A percentile compares a stretch with the other conserved stretches of the same genome.
phyloP scores from a whole-genome alignment of 1,140 invertebrate genomes.

The Tribolium madens region DNA sequence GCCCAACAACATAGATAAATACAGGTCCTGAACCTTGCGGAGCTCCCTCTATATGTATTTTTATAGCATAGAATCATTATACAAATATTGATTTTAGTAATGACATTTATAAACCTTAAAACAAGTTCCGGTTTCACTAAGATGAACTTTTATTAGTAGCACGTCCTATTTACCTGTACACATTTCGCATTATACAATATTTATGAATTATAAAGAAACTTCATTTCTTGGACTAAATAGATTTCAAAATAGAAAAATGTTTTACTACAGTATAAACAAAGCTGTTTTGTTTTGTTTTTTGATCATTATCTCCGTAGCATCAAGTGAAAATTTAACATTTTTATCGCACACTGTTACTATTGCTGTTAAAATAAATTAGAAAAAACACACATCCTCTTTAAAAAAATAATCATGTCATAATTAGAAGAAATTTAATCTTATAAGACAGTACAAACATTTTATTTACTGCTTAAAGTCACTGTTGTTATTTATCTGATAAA shows the following conservation, averaged over 20 bases:
- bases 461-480: neutral
- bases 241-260: too few species aligned
- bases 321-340: too few species aligned
- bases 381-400: neutral
- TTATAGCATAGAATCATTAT: neutral
- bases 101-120: neutral
- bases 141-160: constrained; percentile 17
- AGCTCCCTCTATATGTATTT: neutral
- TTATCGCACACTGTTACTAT: too few species aligned
- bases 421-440: neutral
- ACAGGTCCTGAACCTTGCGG: neutral
- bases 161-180: constrained; percentile 6
- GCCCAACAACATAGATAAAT: neutral
- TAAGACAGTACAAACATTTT: neutral
- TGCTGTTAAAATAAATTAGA: too few species aligned
- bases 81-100: constrained; percentile 40
- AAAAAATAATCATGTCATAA: neutral
- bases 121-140: constrained; percentile 21
- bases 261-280: too few species aligned
- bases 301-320: too few species aligned
- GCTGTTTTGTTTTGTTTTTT: too few species aligned
- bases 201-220: neutral
- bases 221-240: too few species aligned
- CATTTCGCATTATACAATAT: neutral
- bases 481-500: neutral